phyloP scores from a whole-genome alignment of 2,888 invertebrate genomes.

The Drosophila infuscata region DNA sequence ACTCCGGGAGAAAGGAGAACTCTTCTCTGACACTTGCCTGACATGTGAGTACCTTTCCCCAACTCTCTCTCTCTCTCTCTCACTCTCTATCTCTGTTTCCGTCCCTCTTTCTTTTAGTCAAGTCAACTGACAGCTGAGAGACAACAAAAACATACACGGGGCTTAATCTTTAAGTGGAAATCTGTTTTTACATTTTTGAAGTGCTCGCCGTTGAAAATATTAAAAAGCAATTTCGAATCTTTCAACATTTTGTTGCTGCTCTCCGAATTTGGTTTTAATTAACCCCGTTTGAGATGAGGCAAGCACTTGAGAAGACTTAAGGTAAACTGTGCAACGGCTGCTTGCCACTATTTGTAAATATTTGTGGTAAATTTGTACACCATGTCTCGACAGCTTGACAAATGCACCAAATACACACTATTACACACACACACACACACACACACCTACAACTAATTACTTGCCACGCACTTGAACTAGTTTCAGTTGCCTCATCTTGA shows the following conservation, averaged over 20 bases:
- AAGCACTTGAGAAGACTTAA: slow-evolving; percentile 58
- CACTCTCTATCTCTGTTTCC: not conserved
- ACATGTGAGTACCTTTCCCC: slow-evolving; percentile 8
- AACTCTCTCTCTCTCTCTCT: not conserved
- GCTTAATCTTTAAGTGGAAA: slow-evolving; percentile 74
- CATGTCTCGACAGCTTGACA: slow-evolving; percentile 51
- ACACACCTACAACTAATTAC: slow-evolving; percentile 66
- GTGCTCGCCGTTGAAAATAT: slow-evolving; percentile 69
- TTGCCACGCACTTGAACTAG: slow-evolving; percentile 76
- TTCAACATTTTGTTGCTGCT: slow-evolving; percentile 35
- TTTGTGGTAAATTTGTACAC: slow-evolving; percentile 62
- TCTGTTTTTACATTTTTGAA: slow-evolving; percentile 48
- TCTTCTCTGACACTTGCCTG: slow-evolving; percentile 41
- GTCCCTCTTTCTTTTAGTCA: not conserved
- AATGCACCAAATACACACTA: slow-evolving; percentile 32
- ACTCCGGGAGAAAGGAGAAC: slow-evolving; percentile 10
- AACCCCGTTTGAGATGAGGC: slow-evolving; percentile 34
- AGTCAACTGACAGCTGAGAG: slow-evolving; percentile 24
- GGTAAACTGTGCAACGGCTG: slow-evolving; percentile 49
- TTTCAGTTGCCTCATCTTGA: slow-evolving; percentile 47
- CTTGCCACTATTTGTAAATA: slow-evolving; percentile 64
- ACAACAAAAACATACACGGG: slow-evolving; percentile 8
- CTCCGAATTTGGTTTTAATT: slow-evolving; percentile 65
- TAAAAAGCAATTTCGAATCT: slow-evolving; percentile 72
- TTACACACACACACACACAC: slow-evolving; percentile 23